These are phyloP conservation scores for Ornithoptera alexandrae DNA, from an alignment of 2,888 invertebrate species.

Conservation along the genomic window DNA sequence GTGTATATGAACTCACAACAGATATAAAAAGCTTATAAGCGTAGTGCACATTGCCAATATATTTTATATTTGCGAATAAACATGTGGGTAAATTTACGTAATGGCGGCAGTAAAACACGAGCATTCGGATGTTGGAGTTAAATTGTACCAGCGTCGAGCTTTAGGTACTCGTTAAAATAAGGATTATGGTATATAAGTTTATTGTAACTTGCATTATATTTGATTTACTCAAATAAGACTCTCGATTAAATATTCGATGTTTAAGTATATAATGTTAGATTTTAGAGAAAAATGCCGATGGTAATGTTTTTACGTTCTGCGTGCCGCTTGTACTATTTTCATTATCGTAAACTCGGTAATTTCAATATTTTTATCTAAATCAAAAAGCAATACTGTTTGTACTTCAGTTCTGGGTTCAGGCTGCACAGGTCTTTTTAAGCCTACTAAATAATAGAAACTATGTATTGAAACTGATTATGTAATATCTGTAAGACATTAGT, in stretches of 20 bases:
- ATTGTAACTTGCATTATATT: constrained; percentile 35
- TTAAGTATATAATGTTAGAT: background rate
- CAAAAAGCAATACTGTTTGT: too few species aligned
- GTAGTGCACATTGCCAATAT: constrained; percentile 58
- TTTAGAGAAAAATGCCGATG: too few species aligned
- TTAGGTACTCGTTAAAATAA: constrained; percentile 49
- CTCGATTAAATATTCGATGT: background rate
- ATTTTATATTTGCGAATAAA: constrained; percentile 77
- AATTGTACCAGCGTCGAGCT: constrained; percentile 39
- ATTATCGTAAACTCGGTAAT: too few species aligned
- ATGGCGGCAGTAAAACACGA: constrained; percentile 68
- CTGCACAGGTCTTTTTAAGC: too few species aligned
- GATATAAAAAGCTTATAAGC: constrained; percentile 42
- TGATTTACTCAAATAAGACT: constrained; percentile 12
- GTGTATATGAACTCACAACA: constrained; percentile 21
- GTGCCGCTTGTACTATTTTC: too few species aligned
- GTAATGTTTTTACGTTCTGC: too few species aligned
- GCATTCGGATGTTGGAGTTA: constrained; percentile 43
- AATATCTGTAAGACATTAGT: background rate
- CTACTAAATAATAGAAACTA: too few species aligned
- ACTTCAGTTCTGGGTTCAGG: too few species aligned
- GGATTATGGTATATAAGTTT: constrained; percentile 35
- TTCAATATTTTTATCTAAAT: too few species aligned
- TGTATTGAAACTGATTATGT: too few species aligned
- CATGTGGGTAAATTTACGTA: constrained; percentile 78